phyloP scores from a whole-genome alignment of 2,797 vertebrate genomes.

The Graptemys geographica region DNA sequence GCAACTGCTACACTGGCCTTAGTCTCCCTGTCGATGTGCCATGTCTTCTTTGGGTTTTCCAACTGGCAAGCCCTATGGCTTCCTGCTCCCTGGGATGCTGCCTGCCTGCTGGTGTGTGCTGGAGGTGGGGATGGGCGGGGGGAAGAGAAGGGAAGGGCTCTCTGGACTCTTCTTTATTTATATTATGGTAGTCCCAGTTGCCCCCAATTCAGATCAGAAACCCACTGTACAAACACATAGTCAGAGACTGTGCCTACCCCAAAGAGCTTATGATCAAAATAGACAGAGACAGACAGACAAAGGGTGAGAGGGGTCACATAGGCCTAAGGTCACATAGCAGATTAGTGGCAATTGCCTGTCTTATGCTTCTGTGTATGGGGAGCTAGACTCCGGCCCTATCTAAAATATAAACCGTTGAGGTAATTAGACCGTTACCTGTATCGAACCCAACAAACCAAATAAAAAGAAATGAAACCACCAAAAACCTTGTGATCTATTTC shows the following conservation, averaged over 20 bases:
- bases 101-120: no score
- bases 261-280: neutral
- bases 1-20: no score
- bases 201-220: neutral
- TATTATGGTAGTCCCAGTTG: neutral
- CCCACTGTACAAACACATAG: neutral
- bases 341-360: neutral
- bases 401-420: neutral
- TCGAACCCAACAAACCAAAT: neutral
- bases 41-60: no score
- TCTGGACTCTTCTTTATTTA: neutral
- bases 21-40: no score
- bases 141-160: no score
- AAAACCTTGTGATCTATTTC: neutral
- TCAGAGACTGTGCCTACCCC: no score
- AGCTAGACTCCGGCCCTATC: neutral
- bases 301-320: neutral
- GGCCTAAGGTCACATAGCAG: fast-evolving
- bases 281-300: neutral
- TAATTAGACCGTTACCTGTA: neutral
- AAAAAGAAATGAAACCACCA: neutral
- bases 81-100: no score
- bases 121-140: no score
- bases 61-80: no score
- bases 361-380: neutral